These are phyloP conservation scores for Leptoteleia sp. DNA, from an alignment of 1,140 invertebrate genomes.

Conservation along the genomic window DNA sequence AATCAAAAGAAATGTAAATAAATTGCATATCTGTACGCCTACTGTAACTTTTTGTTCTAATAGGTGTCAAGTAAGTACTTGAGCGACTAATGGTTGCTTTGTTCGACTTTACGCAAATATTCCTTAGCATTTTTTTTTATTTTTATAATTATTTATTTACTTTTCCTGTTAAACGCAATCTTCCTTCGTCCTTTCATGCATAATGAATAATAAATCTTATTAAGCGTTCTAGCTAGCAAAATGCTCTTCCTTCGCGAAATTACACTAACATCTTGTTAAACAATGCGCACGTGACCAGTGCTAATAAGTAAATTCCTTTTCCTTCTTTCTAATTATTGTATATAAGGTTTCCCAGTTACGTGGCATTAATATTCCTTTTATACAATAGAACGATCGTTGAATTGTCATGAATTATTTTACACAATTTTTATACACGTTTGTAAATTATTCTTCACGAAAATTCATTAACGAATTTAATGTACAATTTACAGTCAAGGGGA, in stretches of 20 bases:
- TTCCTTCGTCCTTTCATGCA: constrained; percentile 42
- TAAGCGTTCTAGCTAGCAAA: constrained; percentile 66
- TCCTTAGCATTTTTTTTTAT: constrained; percentile 21
- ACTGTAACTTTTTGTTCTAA: constrained; percentile 40
- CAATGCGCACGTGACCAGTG: constrained; percentile 37
- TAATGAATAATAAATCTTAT: constrained; percentile 62
- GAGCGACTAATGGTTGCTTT: constrained; percentile 36
- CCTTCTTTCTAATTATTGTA: constrained; percentile 20
- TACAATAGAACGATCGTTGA: constrained; percentile 24
- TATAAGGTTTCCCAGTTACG: constrained; percentile 18
- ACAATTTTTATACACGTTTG: constrained; percentile 26
- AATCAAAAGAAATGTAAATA: constrained; percentile 21
- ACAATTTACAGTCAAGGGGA: constrained; percentile 2
- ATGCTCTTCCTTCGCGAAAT: constrained; percentile 57
- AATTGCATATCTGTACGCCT: constrained; percentile 25
- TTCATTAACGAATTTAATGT: constrained; percentile 4
- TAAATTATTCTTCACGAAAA: constrained; percentile 16
- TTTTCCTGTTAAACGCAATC: constrained; percentile 26
- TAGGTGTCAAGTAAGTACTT: constrained; percentile 57
- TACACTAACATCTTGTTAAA: constrained; percentile 63
- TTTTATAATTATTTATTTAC: constrained; percentile 11
- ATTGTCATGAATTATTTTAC: constrained; percentile 25
- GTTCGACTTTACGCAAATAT: constrained; percentile 27
- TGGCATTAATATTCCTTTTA: constrained; percentile 11
- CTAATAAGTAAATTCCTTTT: constrained; percentile 36